Conservation (phyloP, 2,113 vertebrate species). For the Rhinoderma darwinii region DNA sequence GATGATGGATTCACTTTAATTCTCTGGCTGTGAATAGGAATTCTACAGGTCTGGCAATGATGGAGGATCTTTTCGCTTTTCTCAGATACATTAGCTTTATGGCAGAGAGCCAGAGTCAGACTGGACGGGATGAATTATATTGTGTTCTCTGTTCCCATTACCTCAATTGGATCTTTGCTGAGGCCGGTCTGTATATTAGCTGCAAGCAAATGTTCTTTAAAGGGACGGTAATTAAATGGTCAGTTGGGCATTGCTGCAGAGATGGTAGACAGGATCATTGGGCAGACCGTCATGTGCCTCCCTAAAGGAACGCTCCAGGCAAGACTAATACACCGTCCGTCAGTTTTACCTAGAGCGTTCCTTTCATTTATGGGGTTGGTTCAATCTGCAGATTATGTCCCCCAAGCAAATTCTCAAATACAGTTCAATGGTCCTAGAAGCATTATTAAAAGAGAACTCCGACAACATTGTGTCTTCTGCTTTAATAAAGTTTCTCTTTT, state of each 20-base stretch:
- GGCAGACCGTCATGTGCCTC: too few relatives aligned
- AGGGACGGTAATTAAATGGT: neutral
- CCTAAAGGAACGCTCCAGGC: too few relatives aligned
- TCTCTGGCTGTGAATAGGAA: neutral
- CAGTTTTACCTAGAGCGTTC: too few relatives aligned
- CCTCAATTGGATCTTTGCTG: conserved; percentile 22
- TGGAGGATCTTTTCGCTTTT: neutral
- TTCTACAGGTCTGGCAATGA: neutral
- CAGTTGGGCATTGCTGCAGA: neutral
- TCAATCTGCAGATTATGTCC: too few relatives aligned
- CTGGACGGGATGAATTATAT: neutral
- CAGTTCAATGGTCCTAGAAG: too few relatives aligned
- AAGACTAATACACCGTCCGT: too few relatives aligned
- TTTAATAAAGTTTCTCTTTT: too few relatives aligned
- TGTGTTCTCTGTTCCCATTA: neutral
- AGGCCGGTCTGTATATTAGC: neutral
- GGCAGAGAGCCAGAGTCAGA: neutral
- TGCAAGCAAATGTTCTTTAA: neutral
- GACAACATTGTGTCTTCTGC: too few relatives aligned
- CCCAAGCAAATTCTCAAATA: too few relatives aligned
- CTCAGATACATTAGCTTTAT: neutral
- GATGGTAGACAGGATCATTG: neutral
- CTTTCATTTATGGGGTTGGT: too few relatives aligned
- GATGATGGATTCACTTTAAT: neutral
- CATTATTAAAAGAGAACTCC: too few relatives aligned